Base-by-base conservation (phyloP, 35 echinoderm and acorn worm species). In the Ophiothrix spiculata region DNA sequence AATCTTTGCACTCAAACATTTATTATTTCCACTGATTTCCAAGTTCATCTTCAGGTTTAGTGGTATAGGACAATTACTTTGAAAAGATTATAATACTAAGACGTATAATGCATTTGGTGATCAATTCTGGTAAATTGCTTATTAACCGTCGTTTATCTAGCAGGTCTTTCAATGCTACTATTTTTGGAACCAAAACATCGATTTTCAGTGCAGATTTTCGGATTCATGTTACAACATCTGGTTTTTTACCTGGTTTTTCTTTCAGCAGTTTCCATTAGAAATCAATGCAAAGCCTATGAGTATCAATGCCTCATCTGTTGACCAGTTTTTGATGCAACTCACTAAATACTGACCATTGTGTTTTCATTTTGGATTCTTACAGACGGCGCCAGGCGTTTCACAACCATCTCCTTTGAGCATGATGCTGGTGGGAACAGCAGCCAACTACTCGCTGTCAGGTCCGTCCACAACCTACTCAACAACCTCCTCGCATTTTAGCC, bases 371-470 rank as follows among this genome's bases (percentile, higher is more conserved):
- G 54, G 49, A 60, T 37, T 82, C 40, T 3, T 56, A 36, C 81
- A 84, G 46, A 17, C 33, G 45, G 54, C 37, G 54, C 54, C 42
- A 63, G 77, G 34, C 36, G 21, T 54, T 54, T 32, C 54, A 84
- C 81, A 74, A 35, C 15, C 45, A 42, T 64, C 81, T 36, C 31
- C 60, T 69, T 69, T 69, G 60, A 84, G 81, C 54, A 84, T 84
- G 81, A 84, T 84, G 81, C 81, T 84, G 54, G 81, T 84, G 54
- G 54, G 81, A 8, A 54, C 81, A 28, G 54, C 81, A 35, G 33
- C 81, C n/a, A 84, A 64, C 45, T 60, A 84, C 54, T 74, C 81
- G 63, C 81, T 64, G 81, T 35, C 81, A 84, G 81, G 81, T 84
- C 81, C 81, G 81, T 84, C 81, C 81, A 42, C 63, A 64, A 49